These are phyloP conservation scores for Hormiphora californensis DNA, from an alignment of 37 sponge, comb jelly and placozoan genomes.

Conservation along the genomic window DNA sequence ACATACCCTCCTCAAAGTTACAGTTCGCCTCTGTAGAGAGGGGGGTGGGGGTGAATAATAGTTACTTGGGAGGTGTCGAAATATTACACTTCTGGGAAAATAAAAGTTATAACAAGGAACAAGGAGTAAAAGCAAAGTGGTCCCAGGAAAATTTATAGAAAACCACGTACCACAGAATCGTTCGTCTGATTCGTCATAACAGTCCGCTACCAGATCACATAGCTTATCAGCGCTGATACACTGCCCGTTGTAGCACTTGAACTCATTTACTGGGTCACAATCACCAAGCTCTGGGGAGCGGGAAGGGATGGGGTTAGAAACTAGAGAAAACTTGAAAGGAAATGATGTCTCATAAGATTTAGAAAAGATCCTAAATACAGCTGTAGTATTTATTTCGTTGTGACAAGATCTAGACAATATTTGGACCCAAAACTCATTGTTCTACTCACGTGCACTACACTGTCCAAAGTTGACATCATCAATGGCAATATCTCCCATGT, in stretches of 20 bases:
- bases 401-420: too few relatives aligned
- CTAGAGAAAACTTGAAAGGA: background rate
- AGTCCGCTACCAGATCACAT: conserved; percentile 40
- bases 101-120: background rate
- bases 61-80: background rate
- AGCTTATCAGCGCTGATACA: background rate
- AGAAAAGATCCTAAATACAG: too few relatives aligned
- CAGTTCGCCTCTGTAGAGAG: conserved; percentile 33
- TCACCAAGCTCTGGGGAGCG: conserved; percentile 15
- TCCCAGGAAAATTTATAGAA: background rate
- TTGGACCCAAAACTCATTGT: too few relatives aligned
- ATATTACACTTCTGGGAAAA: background rate
- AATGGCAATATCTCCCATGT: conserved; percentile 57
- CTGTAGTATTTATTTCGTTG: too few relatives aligned
- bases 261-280: conserved; percentile 39
- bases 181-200: conserved; percentile 49
- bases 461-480: conserved; percentile 57
- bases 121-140: background rate
- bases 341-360: too few relatives aligned
- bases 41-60: background rate
- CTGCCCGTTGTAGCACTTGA: conserved; percentile 49
- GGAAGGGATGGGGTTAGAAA: background rate
- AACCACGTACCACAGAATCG: conserved; percentile 37
- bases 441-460: conserved; percentile 33
- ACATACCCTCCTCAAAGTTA: conserved; percentile 55